phyloP scores from a whole-genome alignment of 2,113 vertebrate species.

The Ceuthmochares aereus region DNA sequence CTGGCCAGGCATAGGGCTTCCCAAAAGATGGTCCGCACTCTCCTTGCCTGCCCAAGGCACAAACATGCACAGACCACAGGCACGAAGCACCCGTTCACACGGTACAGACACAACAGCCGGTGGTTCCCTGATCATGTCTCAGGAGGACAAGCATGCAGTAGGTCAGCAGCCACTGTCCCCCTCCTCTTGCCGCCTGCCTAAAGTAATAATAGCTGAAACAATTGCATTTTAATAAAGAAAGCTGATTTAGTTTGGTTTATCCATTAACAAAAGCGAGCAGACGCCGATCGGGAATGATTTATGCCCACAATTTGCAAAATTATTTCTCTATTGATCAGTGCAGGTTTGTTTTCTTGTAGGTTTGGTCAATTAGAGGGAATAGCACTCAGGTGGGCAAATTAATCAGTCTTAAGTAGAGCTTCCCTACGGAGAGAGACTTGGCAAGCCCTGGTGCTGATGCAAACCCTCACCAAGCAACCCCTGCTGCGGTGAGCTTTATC shows the following conservation, averaged over 20 bases:
- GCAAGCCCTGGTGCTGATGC: background rate
- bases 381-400: slow-evolving; percentile 60
- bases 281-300: slow-evolving; percentile 74
- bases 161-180: background rate
- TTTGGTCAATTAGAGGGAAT: slow-evolving; percentile 72
- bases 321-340: slow-evolving; percentile 80
- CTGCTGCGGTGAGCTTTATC: background rate
- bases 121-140: background rate
- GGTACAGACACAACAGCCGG: accelerated
- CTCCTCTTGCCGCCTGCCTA: background rate
- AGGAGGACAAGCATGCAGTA: accelerated
- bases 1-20: background rate
- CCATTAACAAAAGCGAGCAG: slow-evolving; percentile 66
- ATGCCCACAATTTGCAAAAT: slow-evolving; percentile 80
- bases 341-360: slow-evolving; percentile 69
- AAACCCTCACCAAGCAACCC: background rate
- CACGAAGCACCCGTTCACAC: accelerated
- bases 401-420: slow-evolving; percentile 47
- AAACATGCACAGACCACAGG: accelerated
- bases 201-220: slow-evolving; percentile 62
- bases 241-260: slow-evolving; percentile 75
- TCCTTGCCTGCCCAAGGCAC: background rate
- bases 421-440: background rate
- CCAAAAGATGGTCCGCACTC: background rate
- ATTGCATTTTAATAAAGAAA: slow-evolving; percentile 78